Conservation (phyloP, 2,888 invertebrate genomes). For the Atethmia centrago region DNA sequence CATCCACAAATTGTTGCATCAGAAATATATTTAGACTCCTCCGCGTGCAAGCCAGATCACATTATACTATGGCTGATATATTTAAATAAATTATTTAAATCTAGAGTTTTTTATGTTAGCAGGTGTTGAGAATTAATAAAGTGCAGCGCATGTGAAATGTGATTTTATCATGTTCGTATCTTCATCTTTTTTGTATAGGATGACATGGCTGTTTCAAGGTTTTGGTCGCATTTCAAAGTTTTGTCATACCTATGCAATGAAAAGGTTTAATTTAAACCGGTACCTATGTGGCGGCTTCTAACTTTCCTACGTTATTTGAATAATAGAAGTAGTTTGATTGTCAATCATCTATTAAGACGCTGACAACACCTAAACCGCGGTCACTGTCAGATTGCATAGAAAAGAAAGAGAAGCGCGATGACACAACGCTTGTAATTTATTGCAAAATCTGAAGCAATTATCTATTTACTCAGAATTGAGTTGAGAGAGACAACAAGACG, state of each 20-base stretch:
- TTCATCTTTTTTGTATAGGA: neutral
- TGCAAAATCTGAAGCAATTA: too few relatives aligned
- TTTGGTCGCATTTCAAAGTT: neutral
- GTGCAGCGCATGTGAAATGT: constrained; percentile 14
- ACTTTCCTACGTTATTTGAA: neutral
- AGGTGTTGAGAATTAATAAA: constrained; percentile 14
- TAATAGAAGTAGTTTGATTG: too few relatives aligned
- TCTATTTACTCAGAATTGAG: too few relatives aligned
- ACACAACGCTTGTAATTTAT: too few relatives aligned
- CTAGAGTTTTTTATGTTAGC: neutral
- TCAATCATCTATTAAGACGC: too few relatives aligned
- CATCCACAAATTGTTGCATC: constrained; percentile 48
- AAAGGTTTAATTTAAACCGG: neutral
- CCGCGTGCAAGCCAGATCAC: neutral
- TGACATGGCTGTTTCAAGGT: neutral
- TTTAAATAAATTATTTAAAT: constrained; percentile 13
- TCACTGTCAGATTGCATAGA: too few relatives aligned
- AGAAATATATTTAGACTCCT: constrained; percentile 27
- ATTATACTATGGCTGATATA: neutral
- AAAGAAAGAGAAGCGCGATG: too few relatives aligned
- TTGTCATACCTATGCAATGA: neutral
- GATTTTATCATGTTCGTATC: neutral
- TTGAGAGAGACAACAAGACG: too few relatives aligned
- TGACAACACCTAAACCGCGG: too few relatives aligned
- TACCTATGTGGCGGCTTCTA: neutral